phyloP scores from a whole-genome alignment of 2,888 invertebrate genomes.

The Listrodromus nycthemerus region DNA sequence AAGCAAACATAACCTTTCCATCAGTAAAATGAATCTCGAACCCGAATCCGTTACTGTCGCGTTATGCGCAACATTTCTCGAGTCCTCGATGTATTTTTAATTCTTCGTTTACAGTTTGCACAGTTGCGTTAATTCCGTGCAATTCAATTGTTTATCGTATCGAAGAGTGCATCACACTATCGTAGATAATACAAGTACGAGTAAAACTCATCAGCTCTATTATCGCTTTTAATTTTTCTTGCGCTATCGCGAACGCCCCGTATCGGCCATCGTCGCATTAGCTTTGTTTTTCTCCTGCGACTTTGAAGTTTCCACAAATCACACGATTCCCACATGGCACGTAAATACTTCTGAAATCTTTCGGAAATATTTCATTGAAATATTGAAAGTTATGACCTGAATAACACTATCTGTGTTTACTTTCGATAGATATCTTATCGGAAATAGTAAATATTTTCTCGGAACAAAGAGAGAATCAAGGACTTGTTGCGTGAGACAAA shows the following conservation, averaged over 20 bases:
- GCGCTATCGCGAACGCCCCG: neutral
- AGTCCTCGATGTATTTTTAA: neutral
- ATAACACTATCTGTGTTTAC: too few species aligned
- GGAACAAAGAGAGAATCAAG: neutral
- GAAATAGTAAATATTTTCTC: slow-evolving; percentile 2
- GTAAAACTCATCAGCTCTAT: too few species aligned
- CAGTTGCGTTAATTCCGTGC: neutral
- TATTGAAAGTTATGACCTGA: too few species aligned
- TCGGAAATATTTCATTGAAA: too few species aligned
- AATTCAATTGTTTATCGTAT: neutral
- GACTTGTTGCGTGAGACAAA: neutral
- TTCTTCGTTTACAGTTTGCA: neutral
- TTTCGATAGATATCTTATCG: neutral
- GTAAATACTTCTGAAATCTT: too few species aligned
- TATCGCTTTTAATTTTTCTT: too few species aligned
- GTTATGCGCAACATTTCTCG: neutral
- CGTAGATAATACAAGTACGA: too few species aligned
- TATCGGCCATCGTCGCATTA: slow-evolving; percentile 2
- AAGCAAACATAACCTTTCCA: neutral
- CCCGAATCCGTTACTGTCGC: neutral
- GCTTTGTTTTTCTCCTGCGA: neutral
- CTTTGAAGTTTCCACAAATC: too few species aligned
- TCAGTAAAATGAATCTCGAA: neutral
- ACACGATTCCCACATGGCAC: too few species aligned
- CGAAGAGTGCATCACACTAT: neutral